A percentile compares a stretch with the other conserved stretches of the same genome.
These are phyloP conservation scores for Augiades crinisus DNA, from an alignment of 2,888 invertebrate species.

Conservation along the genomic window DNA sequence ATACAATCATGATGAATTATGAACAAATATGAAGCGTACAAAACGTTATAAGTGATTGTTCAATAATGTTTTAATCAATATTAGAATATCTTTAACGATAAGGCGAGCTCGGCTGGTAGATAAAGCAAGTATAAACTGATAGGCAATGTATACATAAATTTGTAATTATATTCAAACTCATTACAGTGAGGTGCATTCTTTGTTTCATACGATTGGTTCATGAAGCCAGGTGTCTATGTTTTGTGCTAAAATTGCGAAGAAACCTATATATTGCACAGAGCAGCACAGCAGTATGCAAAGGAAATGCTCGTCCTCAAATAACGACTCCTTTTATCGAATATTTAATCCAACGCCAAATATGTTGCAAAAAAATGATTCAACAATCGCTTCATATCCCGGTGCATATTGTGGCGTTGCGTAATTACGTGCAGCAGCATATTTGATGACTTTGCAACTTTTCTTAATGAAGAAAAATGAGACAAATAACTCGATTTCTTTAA, in stretches of 20 bases:
- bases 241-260: not conserved
- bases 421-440: too few species aligned
- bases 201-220: not conserved
- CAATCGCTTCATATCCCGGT: too few species aligned
- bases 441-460: too few species aligned
- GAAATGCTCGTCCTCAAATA: too few species aligned
- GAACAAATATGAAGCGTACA: not conserved
- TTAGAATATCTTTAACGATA: constrained; percentile 24
- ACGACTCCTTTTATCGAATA: too few species aligned
- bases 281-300: not conserved
- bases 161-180: constrained; percentile 4
- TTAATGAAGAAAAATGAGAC: too few species aligned
- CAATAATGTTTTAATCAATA: constrained; percentile 19
- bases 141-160: constrained; percentile 9
- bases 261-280: not conserved
- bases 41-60: constrained; percentile 6
- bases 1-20: too few species aligned
- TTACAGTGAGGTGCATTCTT: not conserved
- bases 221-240: not conserved
- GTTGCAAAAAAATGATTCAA: too few species aligned
- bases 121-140: constrained; percentile 27
- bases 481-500: too few species aligned
- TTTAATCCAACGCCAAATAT: too few species aligned
- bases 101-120: constrained; percentile 12
- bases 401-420: too few species aligned